Evolutionary conservation across 2,113 vertebrate genomes (phyloP), one percentile per base, ranked within the genome.

Genomic region (Echinops telfairi): DNA sequence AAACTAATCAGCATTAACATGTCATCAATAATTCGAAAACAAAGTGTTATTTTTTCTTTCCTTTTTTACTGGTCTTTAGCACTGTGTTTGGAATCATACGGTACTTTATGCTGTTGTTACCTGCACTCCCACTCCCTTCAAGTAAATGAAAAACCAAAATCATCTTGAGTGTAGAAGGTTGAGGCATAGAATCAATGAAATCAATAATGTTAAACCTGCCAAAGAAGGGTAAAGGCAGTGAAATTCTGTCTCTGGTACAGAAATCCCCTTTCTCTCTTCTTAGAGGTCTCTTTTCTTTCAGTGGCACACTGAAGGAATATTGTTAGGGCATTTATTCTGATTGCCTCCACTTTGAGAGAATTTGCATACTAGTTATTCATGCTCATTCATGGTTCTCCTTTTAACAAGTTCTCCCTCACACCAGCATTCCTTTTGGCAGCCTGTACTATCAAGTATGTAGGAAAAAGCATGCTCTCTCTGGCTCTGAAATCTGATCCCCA

Each of bases 1-100:
- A 95, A n/a, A 75, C 27, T 91, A 84, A 94, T 95, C 80, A 95
- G 20, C 70, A 83, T 93, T 93, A 81, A 71, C 43, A 87, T 96
- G 95, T 95, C 33, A 95, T 94, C 78, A 93, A 6, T 22, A 47
- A 79, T 78, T 93, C 90, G 84, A 79, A 89, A 89, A 79, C 2
- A 2, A 91, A 95, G 25, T 83, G 1, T 19, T 11, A 23, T 23
- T 19, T 53, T 70, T 88, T 38, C 64, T 88, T 90, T 93, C 33
- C 14, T 33, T 82, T 90, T 80, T 93, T 85, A 83, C 81, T 88
- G 19, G 27, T 89, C 12, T 86, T 79, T 88, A 33, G 66, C 2
- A 68, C 58, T 9, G 82, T 60, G 27, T 47, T 91, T 89, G 57
- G 66, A 86, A 78, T 86, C 53, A 75, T 60, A 31, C n/a, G 11